Base-by-base conservation (phyloP, 2,113 vertebrate genomes). In the Labeo rohita region DNA sequence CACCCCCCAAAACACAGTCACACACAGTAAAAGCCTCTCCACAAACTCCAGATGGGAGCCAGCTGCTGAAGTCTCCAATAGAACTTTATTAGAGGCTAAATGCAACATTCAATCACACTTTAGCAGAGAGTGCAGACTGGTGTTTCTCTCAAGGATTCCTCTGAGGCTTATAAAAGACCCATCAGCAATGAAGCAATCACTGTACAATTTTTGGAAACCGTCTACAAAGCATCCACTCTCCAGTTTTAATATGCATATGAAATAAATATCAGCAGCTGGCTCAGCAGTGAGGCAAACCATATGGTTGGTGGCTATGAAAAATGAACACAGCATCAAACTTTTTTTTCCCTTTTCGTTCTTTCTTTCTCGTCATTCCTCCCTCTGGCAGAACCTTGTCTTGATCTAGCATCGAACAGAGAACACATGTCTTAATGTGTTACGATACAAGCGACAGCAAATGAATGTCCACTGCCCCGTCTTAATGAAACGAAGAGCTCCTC, bases 151-250 rank as follows among this genome's bases (percentile, higher is more conserved):
- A 84, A 89, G 74, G 84, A 88, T 88, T 81, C 90, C 88, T 90
- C 77, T 76, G 87, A 89, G 90, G 84, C 89, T 89, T 88, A 88
- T 90, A 91, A 88, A 90, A 89, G 88, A 87, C 84, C 84, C 87
- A 90, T 90, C 88, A 86, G 87, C 86, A 89, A 89, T 90, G 86
- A 91, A 90, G 87, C 88, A 90, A 91, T 89, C 88, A 84, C 83
- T 86, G 84, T 86, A 90, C 79, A 84, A 86, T 90, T 91, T 88
- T 87, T 90, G 89, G 86, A 90, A 83, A 80, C 61, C 76, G 52
- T 87, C 85, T 90, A 90, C 89, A 90, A 90, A 90, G 88, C 56
- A 88, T 88, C 77, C 83, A 89, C 83, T 88, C 87, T 86, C 65
- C 72, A 50, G 68, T 89, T 88, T 88, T 88, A 87, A 84, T 89